Evolutionary conservation across 2,113 vertebrate genomes (phyloP).

Genomic region (Triplophysa siluroides): DNA sequence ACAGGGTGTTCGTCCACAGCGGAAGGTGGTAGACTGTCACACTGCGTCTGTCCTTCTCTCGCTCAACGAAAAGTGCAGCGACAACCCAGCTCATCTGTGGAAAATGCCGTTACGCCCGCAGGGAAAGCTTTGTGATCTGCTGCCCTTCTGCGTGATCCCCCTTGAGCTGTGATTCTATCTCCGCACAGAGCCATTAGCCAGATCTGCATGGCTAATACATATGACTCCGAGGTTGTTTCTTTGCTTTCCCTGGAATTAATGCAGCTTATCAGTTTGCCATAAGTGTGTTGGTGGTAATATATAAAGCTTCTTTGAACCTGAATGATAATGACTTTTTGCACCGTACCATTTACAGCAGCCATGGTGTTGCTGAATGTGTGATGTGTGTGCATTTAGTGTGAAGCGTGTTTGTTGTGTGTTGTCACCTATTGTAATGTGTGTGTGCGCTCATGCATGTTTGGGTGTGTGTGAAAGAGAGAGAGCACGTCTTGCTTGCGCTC

Average conservation of each 20-base stretch:
- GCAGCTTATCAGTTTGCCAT: slow-evolving; percentile 59
- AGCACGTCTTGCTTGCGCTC: slow-evolving; percentile 66
- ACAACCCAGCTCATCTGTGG: slow-evolving; percentile 73
- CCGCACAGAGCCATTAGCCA: slow-evolving; percentile 71
- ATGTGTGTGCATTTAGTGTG: neutral
- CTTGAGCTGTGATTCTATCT: slow-evolving; percentile 71
- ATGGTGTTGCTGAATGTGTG: slow-evolving; percentile 6
- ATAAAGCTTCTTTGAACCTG: slow-evolving; percentile 32
- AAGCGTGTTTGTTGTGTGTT: slow-evolving; percentile 12
- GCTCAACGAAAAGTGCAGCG: slow-evolving; percentile 66
- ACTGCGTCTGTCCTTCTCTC: slow-evolving; percentile 62
- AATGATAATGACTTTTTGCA: slow-evolving; percentile 56
- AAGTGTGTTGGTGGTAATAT: slow-evolving; percentile 21
- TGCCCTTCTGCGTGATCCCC: slow-evolving; percentile 69
- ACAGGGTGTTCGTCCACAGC: slow-evolving; percentile 42
- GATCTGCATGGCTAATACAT: slow-evolving; percentile 56
- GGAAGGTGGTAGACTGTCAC: slow-evolving; percentile 70
- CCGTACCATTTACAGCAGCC: slow-evolving; percentile 61
- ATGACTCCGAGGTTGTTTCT: slow-evolving; percentile 62
- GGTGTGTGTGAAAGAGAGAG: slow-evolving; percentile 63
- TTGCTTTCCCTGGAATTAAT: slow-evolving; percentile 62
- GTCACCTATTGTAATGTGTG: slow-evolving; percentile 47
- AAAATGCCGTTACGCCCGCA: slow-evolving; percentile 72
- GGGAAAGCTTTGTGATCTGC: slow-evolving; percentile 72
- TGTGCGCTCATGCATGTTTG: slow-evolving; percentile 65